These are phyloP conservation scores for Leptoclinus maculatus DNA, from an alignment of 2,797 vertebrate species.

Conservation along the genomic window DNA sequence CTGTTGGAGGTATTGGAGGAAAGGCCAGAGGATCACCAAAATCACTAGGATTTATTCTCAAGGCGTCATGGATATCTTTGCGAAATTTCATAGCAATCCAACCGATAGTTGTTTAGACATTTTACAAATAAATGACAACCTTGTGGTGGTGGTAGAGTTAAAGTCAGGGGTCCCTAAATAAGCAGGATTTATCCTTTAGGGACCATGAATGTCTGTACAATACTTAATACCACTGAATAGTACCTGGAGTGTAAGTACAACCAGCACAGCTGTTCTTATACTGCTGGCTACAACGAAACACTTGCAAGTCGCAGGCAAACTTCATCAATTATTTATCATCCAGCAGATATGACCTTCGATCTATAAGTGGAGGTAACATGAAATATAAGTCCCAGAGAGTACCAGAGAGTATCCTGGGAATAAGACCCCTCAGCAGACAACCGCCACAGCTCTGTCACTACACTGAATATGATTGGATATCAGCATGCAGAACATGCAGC, in stretches of 20 bases:
- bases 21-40: not conserved
- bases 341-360: not conserved
- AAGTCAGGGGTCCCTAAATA: too few species aligned
- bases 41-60: not conserved
- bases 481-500: constrained; percentile 55
- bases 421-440: constrained; percentile 4
- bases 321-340: not conserved
- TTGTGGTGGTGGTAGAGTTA: too few species aligned
- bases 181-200: too few species aligned
- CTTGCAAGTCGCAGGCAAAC: not conserved
- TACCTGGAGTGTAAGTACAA: not conserved
- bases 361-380: constrained; percentile 1
- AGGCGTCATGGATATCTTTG: not conserved
- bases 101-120: too few species aligned
- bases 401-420: not conserved
- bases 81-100: not conserved
- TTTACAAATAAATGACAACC: too few species aligned
- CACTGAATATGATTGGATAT: constrained; percentile 28
- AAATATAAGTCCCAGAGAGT: not conserved
- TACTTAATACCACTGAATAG: too few species aligned
- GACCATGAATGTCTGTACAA: too few species aligned
- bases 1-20: not conserved
- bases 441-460: constrained; percentile 4
- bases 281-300: not conserved
- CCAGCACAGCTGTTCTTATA: not conserved